phyloP scores from a whole-genome alignment of 2,113 vertebrate species.

The Lanius ludovicianus region DNA sequence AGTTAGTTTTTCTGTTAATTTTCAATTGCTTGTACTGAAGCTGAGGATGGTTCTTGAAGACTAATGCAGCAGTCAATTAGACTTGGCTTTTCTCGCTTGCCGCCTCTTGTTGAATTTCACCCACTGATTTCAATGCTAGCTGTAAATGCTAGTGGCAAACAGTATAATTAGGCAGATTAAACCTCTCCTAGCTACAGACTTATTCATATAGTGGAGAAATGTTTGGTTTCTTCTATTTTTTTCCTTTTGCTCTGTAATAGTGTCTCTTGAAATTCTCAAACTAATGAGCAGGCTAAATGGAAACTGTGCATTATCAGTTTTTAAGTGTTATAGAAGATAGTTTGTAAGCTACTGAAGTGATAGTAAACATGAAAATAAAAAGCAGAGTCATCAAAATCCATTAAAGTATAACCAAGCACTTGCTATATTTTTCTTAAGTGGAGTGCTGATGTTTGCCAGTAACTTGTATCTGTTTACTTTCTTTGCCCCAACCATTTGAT shows the following conservation, averaged over 20 bases:
- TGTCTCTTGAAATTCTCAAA: background rate
- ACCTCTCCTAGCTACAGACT: background rate
- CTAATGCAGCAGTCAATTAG: background rate
- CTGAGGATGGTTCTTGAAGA: background rate
- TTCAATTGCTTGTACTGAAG: background rate
- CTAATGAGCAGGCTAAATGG: background rate
- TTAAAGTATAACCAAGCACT: background rate
- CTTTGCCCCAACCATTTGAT: background rate
- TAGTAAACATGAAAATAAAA: constrained; percentile 3
- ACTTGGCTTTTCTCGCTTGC: background rate
- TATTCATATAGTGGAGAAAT: background rate
- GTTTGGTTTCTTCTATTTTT: background rate
- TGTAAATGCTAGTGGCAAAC: constrained; percentile 2
- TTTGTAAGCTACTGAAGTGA: background rate
- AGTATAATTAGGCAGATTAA: constrained; percentile 17
- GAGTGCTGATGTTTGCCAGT: background rate
- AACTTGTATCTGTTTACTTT: background rate
- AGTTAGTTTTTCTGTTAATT: background rate
- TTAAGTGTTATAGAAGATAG: background rate
- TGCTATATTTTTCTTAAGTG: background rate
- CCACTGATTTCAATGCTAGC: background rate
- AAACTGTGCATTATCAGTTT: background rate
- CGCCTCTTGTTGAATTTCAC: constrained; percentile 13
- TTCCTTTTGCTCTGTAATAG: background rate
- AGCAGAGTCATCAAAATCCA: background rate